Evolutionary conservation across 2,113 vertebrate species (phyloP).

Genomic region (Pachyramphus minor): DNA sequence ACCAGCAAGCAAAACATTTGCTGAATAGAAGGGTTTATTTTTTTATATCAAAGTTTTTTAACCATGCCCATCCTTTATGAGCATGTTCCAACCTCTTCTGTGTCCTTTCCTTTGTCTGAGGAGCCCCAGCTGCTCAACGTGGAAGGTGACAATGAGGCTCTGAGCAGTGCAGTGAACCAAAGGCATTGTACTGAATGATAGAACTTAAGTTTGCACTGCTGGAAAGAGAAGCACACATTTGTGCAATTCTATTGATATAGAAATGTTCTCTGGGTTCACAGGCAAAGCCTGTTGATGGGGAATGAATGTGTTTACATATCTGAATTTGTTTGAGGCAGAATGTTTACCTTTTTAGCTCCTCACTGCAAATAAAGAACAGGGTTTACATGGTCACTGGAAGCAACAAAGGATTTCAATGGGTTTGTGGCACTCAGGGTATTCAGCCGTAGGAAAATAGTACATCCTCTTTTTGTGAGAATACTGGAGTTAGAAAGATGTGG

Average conservation of each 20-base stretch:
- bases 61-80: not conserved
- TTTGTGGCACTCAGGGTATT: not conserved
- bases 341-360: slow-evolving; percentile 29
- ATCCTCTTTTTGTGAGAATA: not conserved
- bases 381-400: not conserved
- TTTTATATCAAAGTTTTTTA: not conserved
- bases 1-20: not conserved
- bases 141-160: not conserved
- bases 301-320: slow-evolving; percentile 36
- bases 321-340: slow-evolving; percentile 21
- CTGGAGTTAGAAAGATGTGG: not conserved
- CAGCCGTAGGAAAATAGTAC: not conserved
- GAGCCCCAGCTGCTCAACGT: not conserved
- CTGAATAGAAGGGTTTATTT: not conserved
- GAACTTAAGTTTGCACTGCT: not conserved
- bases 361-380: not conserved
- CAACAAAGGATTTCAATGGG: slow-evolving; percentile 2
- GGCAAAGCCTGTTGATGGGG: not conserved
- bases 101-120: not conserved
- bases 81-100: not conserved
- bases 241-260: slow-evolving; percentile 1
- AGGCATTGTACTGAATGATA: not conserved
- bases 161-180: not conserved
- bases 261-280: slow-evolving; percentile 17
- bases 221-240: not conserved